Evolutionary conservation across 2,888 invertebrate genomes (phyloP), one percentile per base, ranked within the genome.

Genomic region (Tromatobia lineatoria): DNA sequence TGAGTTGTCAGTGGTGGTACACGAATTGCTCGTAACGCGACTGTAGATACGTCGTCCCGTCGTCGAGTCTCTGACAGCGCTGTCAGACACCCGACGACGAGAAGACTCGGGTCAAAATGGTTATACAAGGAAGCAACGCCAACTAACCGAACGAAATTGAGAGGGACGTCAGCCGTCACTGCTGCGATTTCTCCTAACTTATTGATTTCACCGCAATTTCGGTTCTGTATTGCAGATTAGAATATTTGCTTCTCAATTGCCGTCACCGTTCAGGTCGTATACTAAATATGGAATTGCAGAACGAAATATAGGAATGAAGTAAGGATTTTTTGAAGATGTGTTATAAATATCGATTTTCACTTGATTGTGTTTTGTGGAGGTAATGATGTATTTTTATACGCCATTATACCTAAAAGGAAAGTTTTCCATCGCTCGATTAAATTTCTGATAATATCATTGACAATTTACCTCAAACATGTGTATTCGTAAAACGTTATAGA

Each of bases 11-110:
- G n/a, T 42, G 67, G 42, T 20, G 20, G 38, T 47, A n/a, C 52
- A 54, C 69, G 69, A 74, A 82, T 52, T 52, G 45, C 23, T 57
- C 38, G 73, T 82, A 74, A 78, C 69, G 61, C 25, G 20, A 34
- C 20, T 18, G 52, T 42, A 45, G 57, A 66, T 59, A 66, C 6
- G 80, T 66, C 18, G 29, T 25, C 57, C 20, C 52, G 61, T 54
- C 29, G 23, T 20, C 71, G 20, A 23, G 29, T 15, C 29, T 52
- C 34, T 34, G 70, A 42, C 57, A 20, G 23, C 2, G 15, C n/a
- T 64, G 64, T 57, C 57, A 38, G 29, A 76, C 23, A 34, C 82
- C 38, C 54, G 54, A 54, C 45, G 18, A 29, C 11, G 75, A 34
- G 18, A 47, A 34, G 57, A 25, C 45, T 29, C 34, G 73, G 59